phyloP scores from a whole-genome alignment of 2,888 invertebrate species.

The Gymnoscelis rufifasciata region DNA sequence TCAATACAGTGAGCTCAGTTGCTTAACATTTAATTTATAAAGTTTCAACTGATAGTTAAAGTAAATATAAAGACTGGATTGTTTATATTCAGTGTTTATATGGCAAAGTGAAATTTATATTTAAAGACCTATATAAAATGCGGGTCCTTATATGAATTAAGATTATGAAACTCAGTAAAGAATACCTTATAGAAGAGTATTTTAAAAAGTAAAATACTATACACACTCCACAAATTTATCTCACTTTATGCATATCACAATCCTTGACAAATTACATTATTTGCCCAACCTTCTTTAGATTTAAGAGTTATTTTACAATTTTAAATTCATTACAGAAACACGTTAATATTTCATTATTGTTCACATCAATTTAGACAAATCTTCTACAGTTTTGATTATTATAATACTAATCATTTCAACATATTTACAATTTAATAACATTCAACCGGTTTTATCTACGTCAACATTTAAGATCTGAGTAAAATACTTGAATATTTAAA shows the following conservation, averaged over 20 bases:
- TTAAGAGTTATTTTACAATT: neutral
- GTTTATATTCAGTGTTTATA: too few relatives aligned
- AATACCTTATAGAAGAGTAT: constrained; percentile 2
- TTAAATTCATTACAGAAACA: constrained; percentile 1
- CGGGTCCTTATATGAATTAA: too few relatives aligned
- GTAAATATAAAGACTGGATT: too few relatives aligned
- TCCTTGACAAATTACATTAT: constrained; percentile 4
- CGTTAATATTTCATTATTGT: neutral
- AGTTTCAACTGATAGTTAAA: too few relatives aligned
- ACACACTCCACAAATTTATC: constrained; percentile 9
- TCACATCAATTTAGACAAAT: constrained; percentile 5
- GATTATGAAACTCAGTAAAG: neutral
- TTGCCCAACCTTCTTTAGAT: neutral
- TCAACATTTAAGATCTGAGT: constrained; percentile 1
- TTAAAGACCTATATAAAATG: too few relatives aligned
- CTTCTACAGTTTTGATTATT: constrained; percentile 8
- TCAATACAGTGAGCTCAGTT: too few relatives aligned
- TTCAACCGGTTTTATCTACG: constrained; percentile 26
- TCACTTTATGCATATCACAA: constrained; percentile 20
- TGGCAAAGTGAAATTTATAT: too few relatives aligned
- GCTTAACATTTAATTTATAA: too few relatives aligned
- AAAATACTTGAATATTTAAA: constrained; percentile 9
- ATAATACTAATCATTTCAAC: constrained; percentile 51
- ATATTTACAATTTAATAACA: constrained; percentile 49
- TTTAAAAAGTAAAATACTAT: constrained; percentile 13